A percentile compares a stretch with the other conserved stretches of the same genome.
Evolutionary conservation across 2,797 vertebrate species (phyloP).

Genomic region (Brotula barbata): DNA sequence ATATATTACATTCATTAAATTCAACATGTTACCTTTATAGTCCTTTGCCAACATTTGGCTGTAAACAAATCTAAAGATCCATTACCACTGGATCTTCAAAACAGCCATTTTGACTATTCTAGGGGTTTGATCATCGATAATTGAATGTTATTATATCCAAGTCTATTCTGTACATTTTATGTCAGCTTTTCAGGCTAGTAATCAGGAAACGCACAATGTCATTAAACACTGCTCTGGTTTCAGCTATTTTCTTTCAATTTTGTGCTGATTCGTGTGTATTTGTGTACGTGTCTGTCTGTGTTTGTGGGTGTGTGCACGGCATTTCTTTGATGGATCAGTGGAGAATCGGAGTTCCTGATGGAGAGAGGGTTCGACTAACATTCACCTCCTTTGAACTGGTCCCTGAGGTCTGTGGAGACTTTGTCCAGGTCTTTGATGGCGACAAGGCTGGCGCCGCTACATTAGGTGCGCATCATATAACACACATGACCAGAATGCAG

Average conservation of each 20-base stretch:
- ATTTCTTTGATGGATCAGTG: constrained; percentile 67
- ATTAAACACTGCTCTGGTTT: not conserved
- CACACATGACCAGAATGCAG: not conserved
- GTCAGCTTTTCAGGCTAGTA: too few species aligned
- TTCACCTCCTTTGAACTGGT: constrained; percentile 79
- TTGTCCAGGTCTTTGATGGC: constrained; percentile 77
- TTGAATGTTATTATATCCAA: constrained; percentile 38
- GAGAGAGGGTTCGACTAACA: constrained; percentile 71
- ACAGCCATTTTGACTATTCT: not conserved
- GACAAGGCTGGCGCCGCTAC: constrained; percentile 48
- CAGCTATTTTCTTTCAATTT: not conserved
- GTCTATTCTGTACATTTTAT: constrained; percentile 7
- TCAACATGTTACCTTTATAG: not conserved
- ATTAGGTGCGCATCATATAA: constrained; percentile 54
- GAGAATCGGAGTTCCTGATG: constrained; percentile 76
- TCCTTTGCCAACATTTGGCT: too few species aligned
- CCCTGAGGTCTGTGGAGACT: constrained; percentile 77
- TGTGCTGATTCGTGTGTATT: not conserved
- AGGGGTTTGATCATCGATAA: constrained; percentile 19
- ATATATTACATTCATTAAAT: not conserved
- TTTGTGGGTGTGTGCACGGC: not conserved
- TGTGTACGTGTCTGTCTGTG: constrained; percentile 1
- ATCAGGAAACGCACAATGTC: too few species aligned
- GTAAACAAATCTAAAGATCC: constrained; percentile 12
- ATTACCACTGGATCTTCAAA: constrained; percentile 8